These are phyloP conservation scores for Nomada flava DNA, from an alignment of 2,888 invertebrate species.

Conservation along the genomic window DNA sequence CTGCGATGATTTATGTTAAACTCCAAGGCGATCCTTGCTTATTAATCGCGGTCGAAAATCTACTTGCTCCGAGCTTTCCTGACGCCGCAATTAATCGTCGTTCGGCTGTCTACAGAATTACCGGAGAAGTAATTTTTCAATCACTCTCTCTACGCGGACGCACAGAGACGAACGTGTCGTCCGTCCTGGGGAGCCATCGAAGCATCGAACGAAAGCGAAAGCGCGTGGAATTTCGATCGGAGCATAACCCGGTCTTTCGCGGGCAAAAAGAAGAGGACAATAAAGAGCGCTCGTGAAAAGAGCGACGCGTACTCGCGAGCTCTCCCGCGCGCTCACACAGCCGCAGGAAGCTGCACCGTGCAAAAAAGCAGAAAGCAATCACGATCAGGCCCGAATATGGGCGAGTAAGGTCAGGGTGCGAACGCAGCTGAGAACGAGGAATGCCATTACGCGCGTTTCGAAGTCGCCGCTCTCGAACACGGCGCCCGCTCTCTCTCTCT, in stretches of 20 bases:
- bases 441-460: conserved; percentile 79
- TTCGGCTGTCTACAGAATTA: too few relatives aligned
- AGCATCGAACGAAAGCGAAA: conserved; percentile 8
- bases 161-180: too few relatives aligned
- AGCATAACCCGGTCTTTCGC: conserved; percentile 18
- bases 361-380: conserved; percentile 81
- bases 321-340: conserved; percentile 30
- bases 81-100: too few relatives aligned
- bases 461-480: conserved; percentile 48
- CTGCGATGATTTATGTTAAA: too few relatives aligned
- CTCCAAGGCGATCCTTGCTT: too few relatives aligned
- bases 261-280: conserved; percentile 20
- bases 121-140: too few relatives aligned
- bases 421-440: conserved; percentile 77
- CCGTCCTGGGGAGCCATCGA: too few relatives aligned
- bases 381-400: conserved; percentile 79
- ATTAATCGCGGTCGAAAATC: too few relatives aligned
- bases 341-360: conserved; percentile 61
- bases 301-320: conserved; percentile 42
- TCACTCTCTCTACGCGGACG: too few relatives aligned
- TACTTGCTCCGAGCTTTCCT: too few relatives aligned
- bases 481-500: conserved; percentile 7
- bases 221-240: conserved; percentile 13
- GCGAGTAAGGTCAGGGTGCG: conserved; percentile 82
- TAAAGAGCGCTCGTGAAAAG: conserved; percentile 51